phyloP scores from a whole-genome alignment of 2,888 invertebrate species.

The Aphodius sticticus region DNA sequence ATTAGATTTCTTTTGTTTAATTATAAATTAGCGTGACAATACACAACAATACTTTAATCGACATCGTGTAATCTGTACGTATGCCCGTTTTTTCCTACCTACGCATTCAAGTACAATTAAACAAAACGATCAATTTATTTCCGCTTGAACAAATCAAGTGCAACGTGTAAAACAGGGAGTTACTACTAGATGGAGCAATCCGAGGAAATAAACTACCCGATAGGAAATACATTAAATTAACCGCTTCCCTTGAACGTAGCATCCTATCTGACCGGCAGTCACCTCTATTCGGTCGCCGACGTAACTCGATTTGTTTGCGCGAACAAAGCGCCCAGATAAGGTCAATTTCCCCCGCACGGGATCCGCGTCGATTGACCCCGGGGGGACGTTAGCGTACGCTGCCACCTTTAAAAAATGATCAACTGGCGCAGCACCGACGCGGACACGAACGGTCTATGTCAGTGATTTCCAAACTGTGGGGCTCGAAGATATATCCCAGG shows the following conservation, averaged over 20 bases:
- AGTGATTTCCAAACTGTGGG: neutral
- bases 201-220: conserved; percentile 10
- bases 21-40: too few relatives aligned
- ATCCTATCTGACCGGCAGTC: conserved; percentile 11
- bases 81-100: too few relatives aligned
- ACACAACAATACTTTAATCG: too few relatives aligned
- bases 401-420: conserved; percentile 4
- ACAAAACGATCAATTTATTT: neutral
- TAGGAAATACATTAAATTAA: conserved; percentile 14
- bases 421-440: neutral
- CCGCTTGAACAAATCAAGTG: neutral
- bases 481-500: too few relatives aligned
- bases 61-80: too few relatives aligned
- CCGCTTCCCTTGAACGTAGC: conserved; percentile 12
- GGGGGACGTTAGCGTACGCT: conserved; percentile 4
- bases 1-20: too few relatives aligned
- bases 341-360: conserved; percentile 15
- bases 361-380: conserved; percentile 7
- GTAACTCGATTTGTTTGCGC: conserved; percentile 23
- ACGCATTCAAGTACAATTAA: neutral
- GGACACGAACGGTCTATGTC: neutral
- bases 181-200: neutral
- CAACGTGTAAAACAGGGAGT: neutral
- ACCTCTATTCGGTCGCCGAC: conserved; percentile 17
- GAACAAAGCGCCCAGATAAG: conserved; percentile 19